Evolutionary conservation across 2,113 vertebrate species (phyloP).

Genomic region (Bubalus kerabau): DNA sequence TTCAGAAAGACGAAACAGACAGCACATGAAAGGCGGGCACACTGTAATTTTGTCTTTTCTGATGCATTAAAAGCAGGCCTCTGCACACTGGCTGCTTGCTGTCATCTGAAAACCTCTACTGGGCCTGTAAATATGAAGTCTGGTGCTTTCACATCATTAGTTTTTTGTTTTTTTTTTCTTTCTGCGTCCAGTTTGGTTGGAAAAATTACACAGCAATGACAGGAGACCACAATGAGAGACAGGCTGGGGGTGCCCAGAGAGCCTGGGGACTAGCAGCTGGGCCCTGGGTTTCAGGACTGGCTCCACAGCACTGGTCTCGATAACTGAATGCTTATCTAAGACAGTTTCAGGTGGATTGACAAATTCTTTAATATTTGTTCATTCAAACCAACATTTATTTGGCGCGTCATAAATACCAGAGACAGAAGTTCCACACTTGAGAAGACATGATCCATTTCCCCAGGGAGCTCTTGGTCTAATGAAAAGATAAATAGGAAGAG

Average conservation of each 20-base stretch:
- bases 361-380: not conserved
- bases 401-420: not conserved
- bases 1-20: constrained; percentile 53
- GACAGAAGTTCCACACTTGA: not conserved
- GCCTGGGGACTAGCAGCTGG: not conserved
- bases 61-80: constrained; percentile 43
- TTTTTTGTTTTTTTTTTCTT: not conserved
- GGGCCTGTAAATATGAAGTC: constrained; percentile 17
- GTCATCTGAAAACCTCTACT: constrained; percentile 22
- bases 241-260: not conserved
- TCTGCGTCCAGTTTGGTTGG: not conserved
- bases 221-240: not conserved
- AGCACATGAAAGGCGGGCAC: constrained; percentile 48
- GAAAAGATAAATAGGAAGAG: not conserved
- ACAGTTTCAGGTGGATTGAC: not conserved
- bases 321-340: not conserved
- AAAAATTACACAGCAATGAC: not conserved
- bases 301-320: not conserved
- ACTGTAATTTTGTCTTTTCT: constrained; percentile 59
- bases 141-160: not conserved
- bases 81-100: constrained; percentile 24
- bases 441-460: not conserved
- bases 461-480: not conserved
- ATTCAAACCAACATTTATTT: not conserved
- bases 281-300: not conserved